Conservation (phyloP, 1,140 invertebrate species). For the Anastrepha ludens region DNA sequence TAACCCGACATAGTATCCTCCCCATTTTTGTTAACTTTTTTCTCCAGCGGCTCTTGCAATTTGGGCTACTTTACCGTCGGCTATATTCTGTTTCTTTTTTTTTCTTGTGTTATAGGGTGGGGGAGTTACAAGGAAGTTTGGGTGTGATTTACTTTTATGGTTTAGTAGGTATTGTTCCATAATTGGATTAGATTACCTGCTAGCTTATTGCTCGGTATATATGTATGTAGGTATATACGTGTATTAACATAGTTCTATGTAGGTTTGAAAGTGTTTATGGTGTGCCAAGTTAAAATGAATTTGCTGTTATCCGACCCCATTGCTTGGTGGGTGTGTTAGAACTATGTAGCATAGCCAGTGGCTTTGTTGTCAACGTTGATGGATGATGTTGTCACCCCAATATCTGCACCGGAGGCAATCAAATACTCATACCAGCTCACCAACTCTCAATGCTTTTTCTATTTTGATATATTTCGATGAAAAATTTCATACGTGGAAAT, state of each 20-base stretch:
- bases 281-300: background rate
- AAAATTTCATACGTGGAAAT: too few species aligned
- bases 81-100: background rate
- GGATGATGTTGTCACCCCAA: constrained; percentile 8
- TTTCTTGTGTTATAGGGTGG: background rate
- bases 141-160: constrained; percentile 12
- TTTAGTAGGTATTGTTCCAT: constrained; percentile 69
- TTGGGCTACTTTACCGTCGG: background rate
- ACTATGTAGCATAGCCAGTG: background rate
- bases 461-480: too few species aligned
- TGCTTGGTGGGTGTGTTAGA: constrained; percentile 2
- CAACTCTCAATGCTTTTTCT: too few species aligned
- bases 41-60: background rate
- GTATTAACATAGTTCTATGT: background rate
- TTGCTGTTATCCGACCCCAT: constrained; percentile 56
- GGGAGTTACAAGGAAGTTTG: background rate
- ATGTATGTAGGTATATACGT: background rate
- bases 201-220: background rate
- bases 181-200: constrained; percentile 72
- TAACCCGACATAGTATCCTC: background rate
- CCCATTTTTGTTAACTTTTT: background rate
- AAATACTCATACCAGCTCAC: too few species aligned
- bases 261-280: background rate
- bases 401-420: too few species aligned
- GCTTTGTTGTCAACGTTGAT: constrained; percentile 31